Conservation (phyloP, 2,113 vertebrate species). For the Spea bombifrons region DNA sequence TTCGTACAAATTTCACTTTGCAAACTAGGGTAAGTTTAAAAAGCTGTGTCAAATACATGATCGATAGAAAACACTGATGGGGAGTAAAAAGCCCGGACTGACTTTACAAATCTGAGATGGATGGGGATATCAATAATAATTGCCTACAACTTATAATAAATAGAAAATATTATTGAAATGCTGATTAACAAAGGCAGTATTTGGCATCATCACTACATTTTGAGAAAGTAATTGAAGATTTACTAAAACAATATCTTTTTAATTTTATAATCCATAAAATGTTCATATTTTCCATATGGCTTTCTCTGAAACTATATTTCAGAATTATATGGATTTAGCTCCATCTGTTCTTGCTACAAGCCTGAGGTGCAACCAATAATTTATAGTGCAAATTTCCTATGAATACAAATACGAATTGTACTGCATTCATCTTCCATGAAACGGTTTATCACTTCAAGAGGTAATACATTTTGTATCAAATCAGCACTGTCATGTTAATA, state of each 20-base stretch:
- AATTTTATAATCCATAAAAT: constrained; percentile 41
- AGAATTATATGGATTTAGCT: constrained; percentile 23
- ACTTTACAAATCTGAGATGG: no score
- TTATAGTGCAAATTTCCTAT: constrained; percentile 40
- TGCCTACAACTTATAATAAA: not conserved
- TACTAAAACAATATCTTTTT: constrained; percentile 42
- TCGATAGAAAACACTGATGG: no score
- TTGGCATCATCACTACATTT: constrained; percentile 28
- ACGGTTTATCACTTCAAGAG: constrained; percentile 33
- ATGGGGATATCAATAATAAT: not conserved
- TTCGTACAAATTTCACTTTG: no score
- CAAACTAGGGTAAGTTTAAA: no score
- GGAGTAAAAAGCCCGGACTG: no score
- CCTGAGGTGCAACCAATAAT: constrained; percentile 41
- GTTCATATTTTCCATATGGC: constrained; percentile 46
- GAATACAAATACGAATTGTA: constrained; percentile 34
- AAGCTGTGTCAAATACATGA: no score
- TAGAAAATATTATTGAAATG: constrained; percentile 1
- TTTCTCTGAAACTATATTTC: constrained; percentile 28
- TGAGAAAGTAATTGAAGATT: constrained; percentile 42
- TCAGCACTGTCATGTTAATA: constrained; percentile 30
- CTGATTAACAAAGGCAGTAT: constrained; percentile 6
- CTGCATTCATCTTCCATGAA: constrained; percentile 30
- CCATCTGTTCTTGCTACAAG: constrained; percentile 43
- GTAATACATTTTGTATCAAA: constrained; percentile 35